These are phyloP conservation scores for Mythimna vitellina DNA, from an alignment of 2,888 invertebrate species.

Conservation along the genomic window DNA sequence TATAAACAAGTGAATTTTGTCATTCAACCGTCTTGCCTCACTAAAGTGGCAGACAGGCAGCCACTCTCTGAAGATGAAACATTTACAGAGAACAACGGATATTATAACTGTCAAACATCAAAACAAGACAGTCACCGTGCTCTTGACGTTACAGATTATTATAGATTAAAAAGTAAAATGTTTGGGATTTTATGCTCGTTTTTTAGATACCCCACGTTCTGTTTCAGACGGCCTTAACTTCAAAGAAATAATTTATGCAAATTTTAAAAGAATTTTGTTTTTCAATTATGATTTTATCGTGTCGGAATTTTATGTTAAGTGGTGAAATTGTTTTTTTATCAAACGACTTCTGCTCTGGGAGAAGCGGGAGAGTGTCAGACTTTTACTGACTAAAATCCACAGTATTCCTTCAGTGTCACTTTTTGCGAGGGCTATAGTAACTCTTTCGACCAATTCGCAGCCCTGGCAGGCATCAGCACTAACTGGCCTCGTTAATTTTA, in stretches of 20 bases:
- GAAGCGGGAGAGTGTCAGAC: too few relatives aligned
- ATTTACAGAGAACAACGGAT: slow-evolving; percentile 75
- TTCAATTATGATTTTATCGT: slow-evolving; percentile 30
- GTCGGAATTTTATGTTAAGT: slow-evolving; percentile 1
- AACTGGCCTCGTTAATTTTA: too few relatives aligned
- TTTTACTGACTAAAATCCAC: too few relatives aligned
- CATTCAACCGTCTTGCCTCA: slow-evolving; percentile 56
- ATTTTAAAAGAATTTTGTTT: slow-evolving; percentile 26
- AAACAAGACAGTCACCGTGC: slow-evolving; percentile 57
- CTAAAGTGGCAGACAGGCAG: slow-evolving; percentile 56
- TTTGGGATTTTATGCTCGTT: slow-evolving; percentile 10
- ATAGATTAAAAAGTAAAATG: slow-evolving; percentile 28
- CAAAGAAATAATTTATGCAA: slow-evolving; percentile 30
- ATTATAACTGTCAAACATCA: slow-evolving; percentile 75
- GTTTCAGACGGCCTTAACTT: slow-evolving; percentile 36
- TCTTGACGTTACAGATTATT: slow-evolving; percentile 44
- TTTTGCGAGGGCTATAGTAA: too few relatives aligned
- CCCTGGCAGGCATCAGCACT: too few relatives aligned
- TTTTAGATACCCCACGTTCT: slow-evolving; percentile 33
- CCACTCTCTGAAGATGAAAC: slow-evolving; percentile 66
- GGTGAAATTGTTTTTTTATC: not conserved
- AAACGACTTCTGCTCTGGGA: not conserved
- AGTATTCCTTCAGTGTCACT: too few relatives aligned
- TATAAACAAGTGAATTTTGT: slow-evolving; percentile 50
- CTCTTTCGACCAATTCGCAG: too few relatives aligned